Evolutionary conservation across 2,113 vertebrate genomes (phyloP), one percentile per base, ranked within the genome.

Genomic region (Terrapene triunguis): DNA sequence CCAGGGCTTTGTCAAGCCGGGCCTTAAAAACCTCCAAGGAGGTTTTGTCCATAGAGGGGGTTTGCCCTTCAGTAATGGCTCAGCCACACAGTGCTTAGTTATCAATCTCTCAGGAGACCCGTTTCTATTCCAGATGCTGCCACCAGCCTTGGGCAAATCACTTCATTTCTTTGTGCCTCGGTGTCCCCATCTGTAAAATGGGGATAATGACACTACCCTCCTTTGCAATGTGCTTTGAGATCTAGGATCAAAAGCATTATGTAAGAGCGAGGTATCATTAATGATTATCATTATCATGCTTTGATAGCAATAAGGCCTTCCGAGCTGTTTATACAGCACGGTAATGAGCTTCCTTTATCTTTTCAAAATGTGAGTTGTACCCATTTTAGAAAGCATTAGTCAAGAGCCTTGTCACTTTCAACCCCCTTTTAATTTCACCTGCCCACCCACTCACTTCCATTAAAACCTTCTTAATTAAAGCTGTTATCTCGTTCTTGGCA

Each of bases 381-480:
- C 88, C 91, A 38, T 84, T 94, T 94, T 92, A 22, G 17, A 85
- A 95, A 80, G 84, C 76, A 76, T 94, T 95, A 89, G 84, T 69
- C 88, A 8, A 78, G 88, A 79, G 90, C 74, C 81, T 80, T 44
- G 88, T 94, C 86, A 44, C 74, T 38, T 50, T 88, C 84, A 84
- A 50, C 53, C 11, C 3, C 1, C 0, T 16, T 94, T 76, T 94
- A 27, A 93, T 96, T 95, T 93, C 88, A 90, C 87, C 88, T 82
- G 76, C 93, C 89, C 59, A 42, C 97, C 91, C 76, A 47, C 25
- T 4, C 89, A 84, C 88, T 94, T 91, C 91, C 94, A 92, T 96
- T 93, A 94, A 94, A 94, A 7, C 7, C 57, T 47, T 3, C 55
- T 94, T 95, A 94, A 96, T 97, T 95, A 90, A 35, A 92, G 51